Percentiles rank a stretch among this genome's conserved stretches.
phyloP scores from a whole-genome alignment of 2,888 invertebrate genomes.

The Eilema caniola region DNA sequence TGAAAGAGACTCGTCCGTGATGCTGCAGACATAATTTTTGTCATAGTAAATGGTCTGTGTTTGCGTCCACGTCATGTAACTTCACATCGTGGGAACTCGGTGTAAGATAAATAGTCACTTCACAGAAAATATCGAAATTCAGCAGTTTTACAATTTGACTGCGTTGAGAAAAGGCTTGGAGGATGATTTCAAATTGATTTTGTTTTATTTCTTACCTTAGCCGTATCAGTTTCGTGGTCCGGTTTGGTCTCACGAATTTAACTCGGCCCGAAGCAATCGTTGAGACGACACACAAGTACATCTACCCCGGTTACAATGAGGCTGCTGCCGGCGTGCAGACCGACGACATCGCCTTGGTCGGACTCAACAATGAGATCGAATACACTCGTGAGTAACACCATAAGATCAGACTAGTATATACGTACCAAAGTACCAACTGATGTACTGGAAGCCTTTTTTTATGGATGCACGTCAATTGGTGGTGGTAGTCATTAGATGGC shows the following conservation, averaged over 20 bases:
- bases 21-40: no score
- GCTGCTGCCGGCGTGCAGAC: constrained; percentile 67
- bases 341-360: constrained; percentile 71
- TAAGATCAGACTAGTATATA: no score
- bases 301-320: constrained; percentile 71
- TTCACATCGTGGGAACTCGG: no score
- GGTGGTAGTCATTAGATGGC: no score
- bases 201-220: constrained; percentile 46
- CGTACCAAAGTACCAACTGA: no score
- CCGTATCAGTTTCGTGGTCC: constrained; percentile 72
- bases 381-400: constrained; percentile 65
- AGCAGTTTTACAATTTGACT: background rate
- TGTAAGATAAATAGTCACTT: no score
- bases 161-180: background rate
- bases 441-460: no score
- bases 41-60: no score
- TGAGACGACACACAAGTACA: constrained; percentile 62
- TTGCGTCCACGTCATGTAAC: no score
- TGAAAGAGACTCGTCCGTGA: no score
- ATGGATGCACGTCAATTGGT: no score
- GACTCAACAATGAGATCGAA: constrained; percentile 56
- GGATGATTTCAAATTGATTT: background rate
- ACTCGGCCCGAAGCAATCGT: constrained; percentile 66
- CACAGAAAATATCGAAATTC: background rate
- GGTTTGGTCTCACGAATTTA: constrained; percentile 70